These are phyloP conservation scores for Heliconius charithonia DNA, from an alignment of 2,888 invertebrate species.

Conservation along the genomic window DNA sequence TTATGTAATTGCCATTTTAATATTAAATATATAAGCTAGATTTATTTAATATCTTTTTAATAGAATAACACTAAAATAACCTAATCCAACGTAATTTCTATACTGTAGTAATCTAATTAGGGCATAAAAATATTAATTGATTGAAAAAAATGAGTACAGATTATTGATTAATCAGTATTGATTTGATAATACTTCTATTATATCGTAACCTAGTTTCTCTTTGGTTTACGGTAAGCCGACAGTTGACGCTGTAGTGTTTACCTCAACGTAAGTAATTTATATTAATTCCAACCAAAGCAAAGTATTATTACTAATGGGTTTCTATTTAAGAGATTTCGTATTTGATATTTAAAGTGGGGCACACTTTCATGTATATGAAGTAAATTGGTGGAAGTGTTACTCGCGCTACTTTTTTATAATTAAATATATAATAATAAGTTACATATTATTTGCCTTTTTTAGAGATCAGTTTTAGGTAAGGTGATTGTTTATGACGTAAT, in stretches of 20 bases:
- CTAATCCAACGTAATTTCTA: constrained; percentile 3
- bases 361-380: constrained; percentile 6
- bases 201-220: constrained; percentile 22
- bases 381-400: constrained; percentile 22
- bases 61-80: too few relatives aligned
- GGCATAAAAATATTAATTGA: constrained; percentile 8
- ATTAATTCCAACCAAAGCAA: neutral
- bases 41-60: too few relatives aligned
- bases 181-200: constrained; percentile 16
- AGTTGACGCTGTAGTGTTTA: neutral
- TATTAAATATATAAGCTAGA: neutral
- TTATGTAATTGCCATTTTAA: neutral
- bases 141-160: constrained; percentile 8
- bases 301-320: neutral
- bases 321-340: neutral
- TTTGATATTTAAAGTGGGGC: constrained; percentile 5
- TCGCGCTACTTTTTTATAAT: neutral
- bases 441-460: neutral
- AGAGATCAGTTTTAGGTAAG: neutral
- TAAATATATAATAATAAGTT: neutral
- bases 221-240: neutral
- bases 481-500: neutral
- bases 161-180: constrained; percentile 14
- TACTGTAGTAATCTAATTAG: constrained; percentile 16
- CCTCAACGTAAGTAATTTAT: constrained; percentile 11